A percentile compares a stretch with the other conserved stretches of the same genome.
These are phyloP conservation scores for Spialia ferax DNA, from an alignment of 2,888 invertebrate genomes.

Conservation along the genomic window DNA sequence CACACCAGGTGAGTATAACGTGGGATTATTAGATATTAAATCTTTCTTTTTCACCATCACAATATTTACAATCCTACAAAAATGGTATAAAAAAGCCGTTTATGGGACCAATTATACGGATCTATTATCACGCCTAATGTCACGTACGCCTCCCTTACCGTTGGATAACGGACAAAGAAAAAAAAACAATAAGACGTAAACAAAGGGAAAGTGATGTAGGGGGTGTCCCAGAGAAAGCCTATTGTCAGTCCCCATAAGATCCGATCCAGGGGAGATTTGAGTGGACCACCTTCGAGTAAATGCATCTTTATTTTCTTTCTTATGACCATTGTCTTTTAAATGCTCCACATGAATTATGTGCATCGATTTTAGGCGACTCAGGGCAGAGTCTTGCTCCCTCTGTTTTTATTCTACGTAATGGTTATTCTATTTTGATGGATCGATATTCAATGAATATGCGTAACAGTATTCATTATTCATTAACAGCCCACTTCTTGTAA, in stretches of 20 bases:
- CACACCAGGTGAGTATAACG: background rate
- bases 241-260: constrained; percentile 68
- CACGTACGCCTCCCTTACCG: constrained; percentile 55
- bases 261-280: constrained; percentile 57
- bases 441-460: constrained; percentile 54
- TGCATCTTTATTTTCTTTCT: constrained; percentile 53
- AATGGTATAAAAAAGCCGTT: constrained; percentile 19
- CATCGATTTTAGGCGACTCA: constrained; percentile 62
- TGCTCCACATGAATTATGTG: constrained; percentile 76
- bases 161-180: constrained; percentile 70
- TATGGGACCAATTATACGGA: constrained; percentile 36
- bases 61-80: constrained; percentile 23
- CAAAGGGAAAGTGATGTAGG: constrained; percentile 70
- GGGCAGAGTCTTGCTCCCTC: constrained; percentile 49
- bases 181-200: constrained; percentile 67
- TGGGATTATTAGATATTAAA: background rate
- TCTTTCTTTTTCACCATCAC: background rate
- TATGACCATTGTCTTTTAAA: constrained; percentile 54
- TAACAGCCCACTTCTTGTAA: background rate
- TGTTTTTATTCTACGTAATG: constrained; percentile 64
- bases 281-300: constrained; percentile 46
- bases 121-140: constrained; percentile 64
- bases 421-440: constrained; percentile 59
- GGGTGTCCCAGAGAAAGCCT: constrained; percentile 66
- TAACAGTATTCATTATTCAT: constrained; percentile 45